Evolutionary conservation across 2,797 vertebrate species (phyloP).

Genomic region (Molossus alvarezi): DNA sequence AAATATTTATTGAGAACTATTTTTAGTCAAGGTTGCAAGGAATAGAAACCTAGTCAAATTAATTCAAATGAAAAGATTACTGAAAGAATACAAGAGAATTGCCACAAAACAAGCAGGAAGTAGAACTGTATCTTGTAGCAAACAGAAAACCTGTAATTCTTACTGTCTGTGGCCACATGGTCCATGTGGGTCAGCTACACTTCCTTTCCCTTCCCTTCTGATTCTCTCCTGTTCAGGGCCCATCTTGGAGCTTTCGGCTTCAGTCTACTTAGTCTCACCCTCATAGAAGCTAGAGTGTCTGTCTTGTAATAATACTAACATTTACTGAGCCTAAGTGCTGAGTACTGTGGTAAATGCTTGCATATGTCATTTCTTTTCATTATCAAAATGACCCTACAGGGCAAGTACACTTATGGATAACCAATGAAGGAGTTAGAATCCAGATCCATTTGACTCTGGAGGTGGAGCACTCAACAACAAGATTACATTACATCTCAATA

Average conservation of each 20-base stretch:
- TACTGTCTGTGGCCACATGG: neutral
- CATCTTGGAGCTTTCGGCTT: neutral
- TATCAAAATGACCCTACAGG: neutral
- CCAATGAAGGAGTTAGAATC: neutral
- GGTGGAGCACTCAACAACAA: neutral
- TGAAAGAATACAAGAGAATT: conserved; percentile 7
- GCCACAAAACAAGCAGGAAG: neutral
- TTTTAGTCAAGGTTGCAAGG: conserved; percentile 14
- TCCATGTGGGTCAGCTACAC: neutral
- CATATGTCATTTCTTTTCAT: conserved; percentile 16
- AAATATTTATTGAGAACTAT: neutral
- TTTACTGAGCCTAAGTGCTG: neutral
- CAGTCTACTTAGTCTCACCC: neutral
- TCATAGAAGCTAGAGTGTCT: neutral
- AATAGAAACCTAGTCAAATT: conserved; percentile 23
- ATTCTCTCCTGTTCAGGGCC: neutral
- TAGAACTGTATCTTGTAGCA: neutral
- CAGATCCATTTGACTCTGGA: neutral
- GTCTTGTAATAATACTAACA: conserved; percentile 6
- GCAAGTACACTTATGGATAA: neutral
- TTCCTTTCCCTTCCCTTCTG: neutral
- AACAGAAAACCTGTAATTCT: neutral
- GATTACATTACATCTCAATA: neutral
- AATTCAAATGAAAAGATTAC: conserved; percentile 9
- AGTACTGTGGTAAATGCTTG: neutral